A percentile compares a stretch with the other conserved stretches of the same genome.
These are phyloP conservation scores for Antheraea pernyi DNA, from an alignment of 1,140 invertebrate species.

Conservation along the genomic window DNA sequence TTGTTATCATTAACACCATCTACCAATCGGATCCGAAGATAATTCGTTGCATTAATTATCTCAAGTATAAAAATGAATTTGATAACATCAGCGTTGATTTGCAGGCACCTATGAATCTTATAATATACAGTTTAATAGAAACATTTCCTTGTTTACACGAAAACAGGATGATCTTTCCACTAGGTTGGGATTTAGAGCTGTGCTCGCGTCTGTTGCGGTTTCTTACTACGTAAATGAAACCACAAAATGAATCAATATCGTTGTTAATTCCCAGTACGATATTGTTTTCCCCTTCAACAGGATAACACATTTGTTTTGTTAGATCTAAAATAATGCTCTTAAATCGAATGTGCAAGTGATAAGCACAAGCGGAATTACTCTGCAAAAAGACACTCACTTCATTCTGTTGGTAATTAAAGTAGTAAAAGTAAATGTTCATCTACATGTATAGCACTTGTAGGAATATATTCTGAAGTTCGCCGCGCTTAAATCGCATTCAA, in stretches of 20 bases:
- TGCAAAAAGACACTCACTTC: too few relatives aligned
- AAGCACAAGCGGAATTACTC: background rate
- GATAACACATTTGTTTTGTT: constrained; percentile 38
- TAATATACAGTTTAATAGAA: background rate
- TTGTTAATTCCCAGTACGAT: constrained; percentile 42
- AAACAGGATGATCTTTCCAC: background rate
- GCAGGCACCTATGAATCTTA: background rate
- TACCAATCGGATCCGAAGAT: too few relatives aligned
- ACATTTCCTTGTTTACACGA: background rate
- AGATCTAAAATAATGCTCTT: constrained; percentile 15
- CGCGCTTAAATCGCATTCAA: too few relatives aligned
- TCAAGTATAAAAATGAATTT: too few relatives aligned
- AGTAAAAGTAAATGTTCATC: too few relatives aligned
- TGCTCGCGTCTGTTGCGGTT: background rate
- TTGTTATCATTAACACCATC: too few relatives aligned
- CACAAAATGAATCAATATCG: constrained; percentile 33
- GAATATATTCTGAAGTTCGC: too few relatives aligned
- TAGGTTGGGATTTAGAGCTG: background rate
- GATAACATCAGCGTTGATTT: too few relatives aligned
- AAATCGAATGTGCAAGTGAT: background rate
- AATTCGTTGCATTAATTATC: too few relatives aligned
- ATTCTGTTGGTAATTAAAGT: too few relatives aligned
- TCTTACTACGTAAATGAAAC: constrained; percentile 15
- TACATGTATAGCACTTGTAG: too few relatives aligned
- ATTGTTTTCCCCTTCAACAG: constrained; percentile 36